A percentile compares a stretch with the other conserved stretches of the same genome.
Conservation (phyloP, 1,140 invertebrate species). For the Bombus pyrosoma region DNA sequence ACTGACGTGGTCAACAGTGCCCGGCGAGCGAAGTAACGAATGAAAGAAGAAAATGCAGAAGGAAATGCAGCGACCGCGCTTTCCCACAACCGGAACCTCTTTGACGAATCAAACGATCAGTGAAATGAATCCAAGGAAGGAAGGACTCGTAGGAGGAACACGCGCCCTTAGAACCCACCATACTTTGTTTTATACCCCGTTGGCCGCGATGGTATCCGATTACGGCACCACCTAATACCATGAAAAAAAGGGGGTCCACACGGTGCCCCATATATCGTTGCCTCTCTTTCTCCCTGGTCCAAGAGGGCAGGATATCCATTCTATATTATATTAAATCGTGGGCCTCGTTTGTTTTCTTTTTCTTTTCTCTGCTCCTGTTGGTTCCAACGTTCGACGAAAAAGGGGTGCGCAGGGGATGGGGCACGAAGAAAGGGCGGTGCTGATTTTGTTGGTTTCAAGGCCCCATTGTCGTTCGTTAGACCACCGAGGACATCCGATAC, state of each 20-base stretch:
- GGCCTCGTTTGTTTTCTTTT: constrained; percentile 19
- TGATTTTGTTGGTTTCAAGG: constrained; percentile 74
- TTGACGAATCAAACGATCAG: background rate
- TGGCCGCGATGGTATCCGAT: constrained; percentile 66
- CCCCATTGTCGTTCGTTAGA: constrained; percentile 65
- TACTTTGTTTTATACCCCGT: constrained; percentile 74
- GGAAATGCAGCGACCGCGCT: background rate
- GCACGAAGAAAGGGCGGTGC: constrained; percentile 77
- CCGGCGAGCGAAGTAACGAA: no score
- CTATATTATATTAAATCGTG: constrained; percentile 71
- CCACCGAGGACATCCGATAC: constrained; percentile 72
- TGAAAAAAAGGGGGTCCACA: constrained; percentile 56
- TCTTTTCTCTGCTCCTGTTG: background rate
- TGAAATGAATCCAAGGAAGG: background rate
- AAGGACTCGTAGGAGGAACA: constrained; percentile 31
- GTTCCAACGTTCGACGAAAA: constrained; percentile 55
- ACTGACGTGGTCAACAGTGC: no score
- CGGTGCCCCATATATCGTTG: constrained; percentile 63
- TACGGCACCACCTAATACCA: constrained; percentile 69
- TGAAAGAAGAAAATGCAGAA: no score
- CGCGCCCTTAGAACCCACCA: constrained; percentile 51
- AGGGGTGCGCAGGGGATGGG: constrained; percentile 52
- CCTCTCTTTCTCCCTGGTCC: constrained; percentile 15
- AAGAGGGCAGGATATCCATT: constrained; percentile 74
- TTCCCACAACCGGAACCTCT: constrained; percentile 10